A percentile compares a stretch with the other conserved stretches of the same genome.
Conservation (phyloP, 2,797 vertebrate genomes). For the Arctocebus calabarensis region DNA sequence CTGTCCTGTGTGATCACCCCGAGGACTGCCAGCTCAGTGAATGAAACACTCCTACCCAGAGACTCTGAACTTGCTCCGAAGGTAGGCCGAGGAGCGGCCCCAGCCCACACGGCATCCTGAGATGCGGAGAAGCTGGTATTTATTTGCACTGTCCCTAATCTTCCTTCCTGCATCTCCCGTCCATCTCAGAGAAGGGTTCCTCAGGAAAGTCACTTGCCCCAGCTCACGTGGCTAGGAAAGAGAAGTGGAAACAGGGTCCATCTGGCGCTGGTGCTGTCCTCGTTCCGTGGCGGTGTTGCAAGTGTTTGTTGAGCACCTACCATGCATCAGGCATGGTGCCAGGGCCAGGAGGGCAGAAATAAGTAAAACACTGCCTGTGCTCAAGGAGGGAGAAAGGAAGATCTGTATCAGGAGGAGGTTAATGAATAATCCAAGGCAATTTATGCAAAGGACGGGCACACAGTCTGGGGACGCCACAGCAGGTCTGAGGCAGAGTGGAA, state of each 20-base stretch:
- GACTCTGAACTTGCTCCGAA: background rate
- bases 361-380: background rate
- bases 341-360: background rate
- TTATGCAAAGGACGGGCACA: background rate
- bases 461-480: background rate
- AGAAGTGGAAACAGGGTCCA: background rate
- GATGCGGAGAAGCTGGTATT: background rate
- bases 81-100: background rate
- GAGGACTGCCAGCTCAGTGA: background rate
- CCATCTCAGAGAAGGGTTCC: background rate
- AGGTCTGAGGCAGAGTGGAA: background rate
- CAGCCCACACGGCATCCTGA: background rate
- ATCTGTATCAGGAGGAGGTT: slow-evolving; percentile 32
- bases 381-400: background rate
- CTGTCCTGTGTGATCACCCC: background rate
- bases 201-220: background rate
- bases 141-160: background rate
- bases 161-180: background rate
- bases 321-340: background rate
- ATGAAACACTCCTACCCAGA: background rate
- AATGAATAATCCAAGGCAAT: slow-evolving; percentile 17
- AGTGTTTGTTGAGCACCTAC: background rate
- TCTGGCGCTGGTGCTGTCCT: too few species aligned
- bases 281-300: accelerated
- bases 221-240: background rate